Conservation (phyloP, 2,797 vertebrate species). For the Coilia nasus region DNA sequence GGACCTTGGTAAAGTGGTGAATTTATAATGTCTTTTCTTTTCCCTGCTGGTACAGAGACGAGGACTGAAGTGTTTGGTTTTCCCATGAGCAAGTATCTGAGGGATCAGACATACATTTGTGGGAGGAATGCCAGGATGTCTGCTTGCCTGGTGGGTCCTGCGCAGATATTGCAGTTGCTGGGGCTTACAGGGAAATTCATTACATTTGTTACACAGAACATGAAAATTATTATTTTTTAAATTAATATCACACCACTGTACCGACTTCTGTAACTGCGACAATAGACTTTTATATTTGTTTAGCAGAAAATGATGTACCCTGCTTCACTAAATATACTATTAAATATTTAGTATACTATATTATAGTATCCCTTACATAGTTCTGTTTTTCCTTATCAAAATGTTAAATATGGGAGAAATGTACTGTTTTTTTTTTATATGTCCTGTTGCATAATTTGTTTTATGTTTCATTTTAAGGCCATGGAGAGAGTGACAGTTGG, state of each 20-base stretch:
- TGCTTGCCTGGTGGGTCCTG: conserved; percentile 76
- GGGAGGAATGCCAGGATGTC: conserved; percentile 83
- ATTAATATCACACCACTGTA: too few species aligned
- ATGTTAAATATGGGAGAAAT: too few species aligned
- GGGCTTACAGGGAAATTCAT: not conserved
- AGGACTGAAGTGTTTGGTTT: conserved; percentile 65
- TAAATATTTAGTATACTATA: too few species aligned
- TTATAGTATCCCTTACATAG: too few species aligned
- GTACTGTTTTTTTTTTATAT: not conserved
- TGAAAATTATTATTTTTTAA: too few species aligned
- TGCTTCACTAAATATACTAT: too few species aligned
- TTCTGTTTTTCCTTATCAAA: too few species aligned
- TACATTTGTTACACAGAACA: not conserved
- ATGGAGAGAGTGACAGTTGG: conserved; percentile 75
- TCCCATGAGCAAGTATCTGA: conserved; percentile 78
- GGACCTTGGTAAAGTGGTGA: too few species aligned
- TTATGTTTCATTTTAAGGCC: conserved; percentile 60
- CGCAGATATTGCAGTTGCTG: not conserved
- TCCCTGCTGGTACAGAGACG: conserved; percentile 55
- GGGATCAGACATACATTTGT: conserved; percentile 69
- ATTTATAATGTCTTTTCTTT: conserved; percentile 27
- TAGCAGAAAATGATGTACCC: too few species aligned
- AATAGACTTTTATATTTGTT: too few species aligned
- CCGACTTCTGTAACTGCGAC: too few species aligned
- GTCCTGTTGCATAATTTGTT: not conserved